Conservation (phyloP, 2,797 vertebrate species). For the Coluber constrictor region DNA sequence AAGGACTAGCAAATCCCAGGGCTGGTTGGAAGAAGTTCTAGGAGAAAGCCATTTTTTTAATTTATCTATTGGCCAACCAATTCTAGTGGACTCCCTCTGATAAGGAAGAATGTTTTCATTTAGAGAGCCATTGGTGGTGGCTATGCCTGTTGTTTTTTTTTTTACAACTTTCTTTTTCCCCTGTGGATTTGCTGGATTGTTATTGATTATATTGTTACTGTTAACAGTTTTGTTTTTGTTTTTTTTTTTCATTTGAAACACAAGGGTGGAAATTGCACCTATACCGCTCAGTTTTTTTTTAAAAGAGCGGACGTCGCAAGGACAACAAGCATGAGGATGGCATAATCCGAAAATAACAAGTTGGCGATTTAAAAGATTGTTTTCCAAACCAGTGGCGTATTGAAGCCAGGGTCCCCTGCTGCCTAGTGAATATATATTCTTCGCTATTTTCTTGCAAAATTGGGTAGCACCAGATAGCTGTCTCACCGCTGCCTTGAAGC, state of each 20-base stretch:
- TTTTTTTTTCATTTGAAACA: background rate
- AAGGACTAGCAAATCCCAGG: background rate
- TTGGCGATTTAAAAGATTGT: background rate
- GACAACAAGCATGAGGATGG: background rate
- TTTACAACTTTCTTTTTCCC: background rate
- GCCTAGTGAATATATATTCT: background rate
- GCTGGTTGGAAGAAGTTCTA: background rate
- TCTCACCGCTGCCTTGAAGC: background rate
- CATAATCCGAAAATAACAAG: background rate
- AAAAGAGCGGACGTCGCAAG: background rate
- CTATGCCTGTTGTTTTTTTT: background rate
- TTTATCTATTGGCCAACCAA: background rate
- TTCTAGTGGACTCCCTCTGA: background rate
- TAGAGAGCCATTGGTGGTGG: background rate
- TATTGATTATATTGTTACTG: background rate
- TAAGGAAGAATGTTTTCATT: background rate
- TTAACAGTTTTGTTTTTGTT: background rate
- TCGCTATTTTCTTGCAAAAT: background rate
- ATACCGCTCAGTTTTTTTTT: background rate
- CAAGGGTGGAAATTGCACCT: background rate
- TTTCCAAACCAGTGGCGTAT: background rate
- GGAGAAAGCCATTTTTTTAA: background rate
- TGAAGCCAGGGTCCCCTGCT: background rate
- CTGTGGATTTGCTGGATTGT: background rate
- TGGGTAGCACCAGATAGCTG: background rate